phyloP scores from a whole-genome alignment of 2,888 invertebrate genomes.

The Peribatodes rhomboidaria region DNA sequence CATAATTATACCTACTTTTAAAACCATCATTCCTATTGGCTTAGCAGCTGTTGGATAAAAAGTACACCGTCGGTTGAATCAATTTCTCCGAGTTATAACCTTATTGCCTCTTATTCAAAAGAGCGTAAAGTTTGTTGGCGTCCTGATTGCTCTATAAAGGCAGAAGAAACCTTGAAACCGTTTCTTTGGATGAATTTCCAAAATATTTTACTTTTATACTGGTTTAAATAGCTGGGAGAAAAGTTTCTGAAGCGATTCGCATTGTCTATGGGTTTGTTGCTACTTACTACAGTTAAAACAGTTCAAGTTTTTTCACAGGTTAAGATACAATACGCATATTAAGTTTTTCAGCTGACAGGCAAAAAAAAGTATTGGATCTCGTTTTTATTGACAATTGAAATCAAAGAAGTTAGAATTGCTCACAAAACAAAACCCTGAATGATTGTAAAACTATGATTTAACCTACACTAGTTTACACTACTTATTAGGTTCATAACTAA shows the following conservation, averaged over 20 bases:
- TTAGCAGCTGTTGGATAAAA: too few species aligned
- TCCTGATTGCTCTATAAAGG: slow-evolving; percentile 75
- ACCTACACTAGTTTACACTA: too few species aligned
- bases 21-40: too few species aligned
- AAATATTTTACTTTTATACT: slow-evolving; percentile 52
- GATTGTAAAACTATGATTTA: too few species aligned
- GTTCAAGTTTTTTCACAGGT: too few species aligned
- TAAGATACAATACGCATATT: too few species aligned
- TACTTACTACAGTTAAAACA: too few species aligned
- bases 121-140: slow-evolving; percentile 68
- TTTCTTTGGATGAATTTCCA: slow-evolving; percentile 57
- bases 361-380: too few species aligned
- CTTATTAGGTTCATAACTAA: too few species aligned
- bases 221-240: slow-evolving; percentile 19
- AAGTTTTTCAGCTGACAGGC: too few species aligned
- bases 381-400: background rate
- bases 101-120: slow-evolving; percentile 66
- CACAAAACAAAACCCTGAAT: background rate
- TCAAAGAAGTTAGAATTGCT: background rate
- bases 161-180: slow-evolving; percentile 56
- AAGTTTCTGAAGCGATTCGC: background rate
- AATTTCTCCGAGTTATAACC: slow-evolving; percentile 66
- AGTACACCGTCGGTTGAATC: slow-evolving; percentile 55
- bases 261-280: background rate
- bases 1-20: too few species aligned